Base-by-base conservation (phyloP, 2,797 vertebrate species). In the Sebastes cheni region DNA sequence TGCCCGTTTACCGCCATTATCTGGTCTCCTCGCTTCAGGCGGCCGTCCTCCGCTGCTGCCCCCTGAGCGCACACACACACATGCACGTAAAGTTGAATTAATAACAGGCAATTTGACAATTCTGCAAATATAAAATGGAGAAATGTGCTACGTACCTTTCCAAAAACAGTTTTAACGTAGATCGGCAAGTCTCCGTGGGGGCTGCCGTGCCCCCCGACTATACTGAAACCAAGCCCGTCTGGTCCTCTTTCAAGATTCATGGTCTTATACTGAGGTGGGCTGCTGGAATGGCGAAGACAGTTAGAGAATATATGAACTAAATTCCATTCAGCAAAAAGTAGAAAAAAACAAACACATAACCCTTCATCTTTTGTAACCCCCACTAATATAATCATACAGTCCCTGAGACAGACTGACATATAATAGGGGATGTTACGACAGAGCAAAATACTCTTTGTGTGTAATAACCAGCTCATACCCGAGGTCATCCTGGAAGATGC, bases 181-280 rank as follows among this genome's bases (percentile, higher is more conserved):
- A 99, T 99, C 2, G 99, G 99, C 76, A 99, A 87, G 88, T 99
- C 99, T 85, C 99, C 99, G 2, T 99, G 99, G 7, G 98, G 98
- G 88, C 99, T 99, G 79, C 99, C 97, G 8, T 96, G 97, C 2
- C 99, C 99, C 1, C 99, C 99, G 0, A 99, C 98, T 77, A 99
- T 99, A 87, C 98, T 99, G 94, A 99, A 99, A 23, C 99, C 99
- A 72, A 99, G 93, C n/a, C 99, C 99, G 0, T 99, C 98, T 10
- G 97, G 97, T 72, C 99, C 99, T 90, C 99, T 94, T 34, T 98
- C 97, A 29, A 99, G 92, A 12, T 93, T 97, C 79, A 99, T 98
- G 52, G 95, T 96, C 87, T 99, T 99, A 87, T 97, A 99, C 80
- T 99, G 99, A 69, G 98, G 98, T 58, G 98, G 97, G 75, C 99